phyloP scores from a whole-genome alignment of 2,888 invertebrate species.

The Diarsia mendica region DNA sequence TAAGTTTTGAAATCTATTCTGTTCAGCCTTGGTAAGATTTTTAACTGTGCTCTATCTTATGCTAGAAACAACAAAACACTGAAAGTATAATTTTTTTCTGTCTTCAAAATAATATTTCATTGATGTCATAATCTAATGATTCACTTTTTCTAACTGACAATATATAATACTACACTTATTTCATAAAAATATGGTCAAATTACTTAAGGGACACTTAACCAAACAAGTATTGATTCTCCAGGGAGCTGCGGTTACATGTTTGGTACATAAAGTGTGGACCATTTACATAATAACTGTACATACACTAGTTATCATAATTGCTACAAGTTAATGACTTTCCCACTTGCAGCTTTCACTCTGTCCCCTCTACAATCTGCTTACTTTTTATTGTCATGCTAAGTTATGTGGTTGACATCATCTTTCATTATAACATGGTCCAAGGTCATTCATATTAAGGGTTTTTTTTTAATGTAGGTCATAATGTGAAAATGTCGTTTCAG shows the following conservation, averaged over 20 bases:
- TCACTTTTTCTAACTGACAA: background rate
- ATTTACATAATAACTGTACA: conserved; percentile 34
- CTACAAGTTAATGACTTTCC: conserved; percentile 54
- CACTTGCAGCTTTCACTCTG: conserved; percentile 55
- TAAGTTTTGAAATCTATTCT: conserved; percentile 43
- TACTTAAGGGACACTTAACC: conserved; percentile 10
- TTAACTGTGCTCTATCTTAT: background rate
- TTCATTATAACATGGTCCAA: background rate
- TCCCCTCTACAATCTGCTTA: conserved; percentile 33
- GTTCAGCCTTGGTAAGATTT: conserved; percentile 44
- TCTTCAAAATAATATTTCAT: background rate
- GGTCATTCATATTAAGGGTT: background rate
- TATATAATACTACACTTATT: conserved; percentile 1
- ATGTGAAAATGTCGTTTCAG: background rate
- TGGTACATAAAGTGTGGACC: conserved; percentile 15
- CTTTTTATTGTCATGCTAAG: conserved; percentile 26
- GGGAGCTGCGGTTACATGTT: conserved; percentile 24
- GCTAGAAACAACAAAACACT: background rate
- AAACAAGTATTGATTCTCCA: conserved; percentile 28
- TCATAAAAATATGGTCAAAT: conserved; percentile 18
- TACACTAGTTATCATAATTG: conserved; percentile 60
- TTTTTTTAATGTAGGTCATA: background rate
- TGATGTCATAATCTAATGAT: background rate
- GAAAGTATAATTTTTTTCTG: background rate
- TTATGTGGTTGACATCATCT: conserved; percentile 17